These are phyloP conservation scores for Cairina moschata DNA, from an alignment of 2,113 vertebrate species.

Conservation along the genomic window DNA sequence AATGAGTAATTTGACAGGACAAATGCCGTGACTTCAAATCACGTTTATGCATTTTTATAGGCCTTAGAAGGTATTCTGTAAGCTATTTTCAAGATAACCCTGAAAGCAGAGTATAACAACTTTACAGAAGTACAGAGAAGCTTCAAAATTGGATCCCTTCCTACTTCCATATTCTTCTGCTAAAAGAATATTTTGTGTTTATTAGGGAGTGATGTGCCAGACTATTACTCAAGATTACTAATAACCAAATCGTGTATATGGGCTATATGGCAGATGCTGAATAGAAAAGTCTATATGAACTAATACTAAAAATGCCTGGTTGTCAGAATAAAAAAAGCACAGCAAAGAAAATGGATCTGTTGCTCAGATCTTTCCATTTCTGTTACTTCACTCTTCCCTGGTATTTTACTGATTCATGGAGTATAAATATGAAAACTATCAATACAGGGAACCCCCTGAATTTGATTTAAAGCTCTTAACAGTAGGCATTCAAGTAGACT, in stretches of 20 bases:
- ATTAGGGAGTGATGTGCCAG: neutral
- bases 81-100: neutral
- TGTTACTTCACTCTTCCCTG: neutral
- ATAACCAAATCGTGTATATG: neutral
- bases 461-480: neutral
- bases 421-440: neutral
- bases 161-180: neutral
- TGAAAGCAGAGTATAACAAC: neutral
- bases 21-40: neutral
- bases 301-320: neutral
- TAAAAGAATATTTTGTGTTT: neutral
- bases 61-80: neutral
- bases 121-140: neutral
- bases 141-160: neutral
- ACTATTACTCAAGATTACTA: neutral
- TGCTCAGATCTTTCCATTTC: neutral
- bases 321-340: neutral
- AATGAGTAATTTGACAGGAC: neutral
- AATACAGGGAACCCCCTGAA: neutral
- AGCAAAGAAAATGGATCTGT: neutral
- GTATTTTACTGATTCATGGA: neutral
- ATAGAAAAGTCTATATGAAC: neutral
- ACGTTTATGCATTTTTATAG: neutral
- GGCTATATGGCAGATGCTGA: neutral
- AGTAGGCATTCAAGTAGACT: neutral